These are phyloP conservation scores for Anoplophora glabripennis DNA, from an alignment of 1,140 invertebrate species.

Conservation along the genomic window DNA sequence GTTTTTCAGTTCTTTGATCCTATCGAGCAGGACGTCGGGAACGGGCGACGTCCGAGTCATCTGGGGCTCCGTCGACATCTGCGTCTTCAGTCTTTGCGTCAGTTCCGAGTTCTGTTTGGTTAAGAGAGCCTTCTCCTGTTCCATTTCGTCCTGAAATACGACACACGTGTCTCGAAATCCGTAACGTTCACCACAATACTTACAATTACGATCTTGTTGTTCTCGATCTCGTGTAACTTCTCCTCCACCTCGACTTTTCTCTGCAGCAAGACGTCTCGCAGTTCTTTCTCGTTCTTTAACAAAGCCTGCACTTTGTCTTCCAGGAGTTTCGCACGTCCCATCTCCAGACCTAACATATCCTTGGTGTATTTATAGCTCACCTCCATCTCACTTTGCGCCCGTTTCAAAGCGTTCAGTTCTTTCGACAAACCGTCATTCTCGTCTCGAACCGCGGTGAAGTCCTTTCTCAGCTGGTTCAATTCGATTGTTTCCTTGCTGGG, in stretches of 20 bases:
- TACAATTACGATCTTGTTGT: constrained; percentile 46
- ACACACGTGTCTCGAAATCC: no score
- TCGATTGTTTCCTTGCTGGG: constrained; percentile 48
- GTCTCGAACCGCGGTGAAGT: constrained; percentile 52
- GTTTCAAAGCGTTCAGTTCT: constrained; percentile 31
- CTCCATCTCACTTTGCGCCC: constrained; percentile 27
- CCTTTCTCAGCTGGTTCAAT: constrained; percentile 50
- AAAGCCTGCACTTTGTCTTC: constrained; percentile 48
- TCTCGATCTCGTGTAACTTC: constrained; percentile 49
- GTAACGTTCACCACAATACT: no score
- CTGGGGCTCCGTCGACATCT: constrained; percentile 22
- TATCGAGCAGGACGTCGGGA: constrained; percentile 52
- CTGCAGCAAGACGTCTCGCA: constrained; percentile 41
- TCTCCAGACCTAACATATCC: constrained; percentile 55
- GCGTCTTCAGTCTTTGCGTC: constrained; percentile 28
- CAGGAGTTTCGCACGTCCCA: constrained; percentile 56
- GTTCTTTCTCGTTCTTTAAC: constrained; percentile 42
- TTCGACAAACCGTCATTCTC: constrained; percentile 48
- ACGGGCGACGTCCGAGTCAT: constrained; percentile 21
- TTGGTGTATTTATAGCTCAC: constrained; percentile 52
- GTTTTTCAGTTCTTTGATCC: constrained; percentile 55
- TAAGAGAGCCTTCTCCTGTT: constrained; percentile 40
- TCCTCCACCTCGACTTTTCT: constrained; percentile 54
- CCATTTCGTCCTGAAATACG: constrained; percentile 40
- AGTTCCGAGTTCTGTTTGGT: constrained; percentile 33